phyloP scores from a whole-genome alignment of 2,113 vertebrate species.

The Microtus richardsoni region DNA sequence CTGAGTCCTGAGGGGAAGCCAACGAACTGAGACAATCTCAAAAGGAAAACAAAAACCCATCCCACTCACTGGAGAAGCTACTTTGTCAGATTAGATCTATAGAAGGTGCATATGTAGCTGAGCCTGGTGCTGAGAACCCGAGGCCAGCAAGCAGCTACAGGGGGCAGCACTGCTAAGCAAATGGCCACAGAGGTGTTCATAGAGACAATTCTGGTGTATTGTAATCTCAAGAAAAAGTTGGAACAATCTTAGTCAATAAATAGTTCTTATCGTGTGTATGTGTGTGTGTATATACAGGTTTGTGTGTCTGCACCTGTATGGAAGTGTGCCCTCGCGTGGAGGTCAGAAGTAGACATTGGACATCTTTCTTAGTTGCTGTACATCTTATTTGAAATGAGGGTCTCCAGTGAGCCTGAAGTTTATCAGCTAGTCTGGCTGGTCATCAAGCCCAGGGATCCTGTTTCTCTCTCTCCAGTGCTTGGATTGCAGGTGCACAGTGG shows the following conservation, averaged over 20 bases:
- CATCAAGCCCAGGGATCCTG: background rate
- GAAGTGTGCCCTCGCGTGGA: background rate
- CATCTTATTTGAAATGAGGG: background rate
- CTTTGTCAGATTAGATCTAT: conserved; percentile 88
- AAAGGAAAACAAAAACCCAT: background rate
- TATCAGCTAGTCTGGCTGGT: background rate
- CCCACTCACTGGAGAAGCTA: background rate
- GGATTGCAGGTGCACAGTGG: no score
- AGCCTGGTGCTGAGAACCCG: conserved; percentile 90
- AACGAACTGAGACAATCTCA: conserved; percentile 30
- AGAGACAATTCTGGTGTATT: conserved; percentile 8
- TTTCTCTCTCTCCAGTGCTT: background rate
- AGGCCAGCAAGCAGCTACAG: conserved; percentile 70
- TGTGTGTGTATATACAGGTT: background rate
- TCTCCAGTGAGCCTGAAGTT: background rate
- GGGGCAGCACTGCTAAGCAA: conserved; percentile 79
- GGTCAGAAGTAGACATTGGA: background rate
- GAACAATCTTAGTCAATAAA: background rate
- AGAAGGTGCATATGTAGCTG: conserved; percentile 87
- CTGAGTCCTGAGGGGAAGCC: conserved; percentile 83
- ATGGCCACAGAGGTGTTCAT: conserved; percentile 75
- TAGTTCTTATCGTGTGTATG: background rate
- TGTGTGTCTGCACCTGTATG: background rate
- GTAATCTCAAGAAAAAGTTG: background rate
- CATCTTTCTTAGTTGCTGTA: background rate